Evolutionary conservation across 2,113 vertebrate species (phyloP), one percentile per base, ranked within the genome.

Genomic region (Eublepharis macularius): DNA sequence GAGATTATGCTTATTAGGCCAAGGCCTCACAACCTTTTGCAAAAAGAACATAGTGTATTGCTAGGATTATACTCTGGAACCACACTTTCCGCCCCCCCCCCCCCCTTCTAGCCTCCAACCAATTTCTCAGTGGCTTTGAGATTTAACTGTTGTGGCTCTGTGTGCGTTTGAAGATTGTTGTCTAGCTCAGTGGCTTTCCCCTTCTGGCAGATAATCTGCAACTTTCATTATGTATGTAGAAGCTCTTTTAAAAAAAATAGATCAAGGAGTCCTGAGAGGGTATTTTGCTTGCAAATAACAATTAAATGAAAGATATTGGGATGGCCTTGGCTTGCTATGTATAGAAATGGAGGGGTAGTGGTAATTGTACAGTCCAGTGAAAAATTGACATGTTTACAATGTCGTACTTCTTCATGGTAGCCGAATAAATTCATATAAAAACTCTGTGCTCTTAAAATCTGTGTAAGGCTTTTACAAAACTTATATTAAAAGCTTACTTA

Each of bases 1-100:
- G 97, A 98, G 97, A 98, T 98, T 98, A 98, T 98, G 97, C 97
- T 98, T 98, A 98, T 98, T 98, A 98, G 97, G 96, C 96, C 94
- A 96, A 96, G 97, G 96, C 96, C 96, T 95, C 96, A 84, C 96
- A 96, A 97, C 98, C 97, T 96, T 96, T 95, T 96, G 96, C 95
- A 95, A 94, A 95, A 94, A 97, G 97, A 97, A 96, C 96, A 96
- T 92, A 95, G 95, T 94, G 94, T 94, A 94, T 94, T 93, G 83
- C 95, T 93, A 94, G 96, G 97, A 97, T 97, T 97, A 96, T 94
- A 93, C 94, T 95, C 95, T 94, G 95, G 95, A 95, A 94, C 94
- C 95, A 94, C 93, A 94, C 94, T 93, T 94, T 94, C 92, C 89
- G 92, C 96, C 92, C 92, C 87, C 89, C 24, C 26, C 60, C 60